Conservation (phyloP, 1,140 invertebrate species). For the Sminthurides bifidus region DNA sequence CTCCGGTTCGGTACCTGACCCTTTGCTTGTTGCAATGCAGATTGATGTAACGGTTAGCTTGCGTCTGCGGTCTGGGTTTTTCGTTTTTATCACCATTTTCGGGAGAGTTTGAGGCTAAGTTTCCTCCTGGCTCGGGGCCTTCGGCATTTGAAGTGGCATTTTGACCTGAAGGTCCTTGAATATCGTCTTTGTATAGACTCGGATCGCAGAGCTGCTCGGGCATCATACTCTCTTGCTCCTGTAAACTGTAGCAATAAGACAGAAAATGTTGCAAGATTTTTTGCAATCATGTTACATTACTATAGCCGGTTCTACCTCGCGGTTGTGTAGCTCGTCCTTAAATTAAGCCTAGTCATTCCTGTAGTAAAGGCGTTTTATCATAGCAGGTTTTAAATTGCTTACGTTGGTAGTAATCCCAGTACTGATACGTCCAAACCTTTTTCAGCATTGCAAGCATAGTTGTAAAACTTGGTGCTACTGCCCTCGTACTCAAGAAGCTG, state of each 20-base stretch:
- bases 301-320: not conserved
- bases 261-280: too few species aligned
- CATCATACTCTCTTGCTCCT: too few species aligned
- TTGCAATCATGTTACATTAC: not conserved
- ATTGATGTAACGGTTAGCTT: not conserved
- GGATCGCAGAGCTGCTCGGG: too few species aligned
- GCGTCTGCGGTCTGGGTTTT: not conserved
- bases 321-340: not conserved
- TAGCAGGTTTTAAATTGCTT: not conserved
- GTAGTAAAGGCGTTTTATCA: not conserved
- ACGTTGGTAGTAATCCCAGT: not conserved
- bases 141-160: too few species aligned
- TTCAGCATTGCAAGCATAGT: slow-evolving; percentile 1
- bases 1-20: not conserved
- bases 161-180: too few species aligned
- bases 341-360: not conserved
- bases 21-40: not conserved
- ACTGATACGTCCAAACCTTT: not conserved
- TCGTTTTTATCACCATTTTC: not conserved
- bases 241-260: too few species aligned
- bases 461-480: not conserved
- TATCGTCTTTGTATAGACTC: too few species aligned
- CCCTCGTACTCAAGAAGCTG: slow-evolving; percentile 2
- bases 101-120: not conserved
- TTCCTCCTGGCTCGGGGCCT: not conserved